These are phyloP conservation scores for Lasius fuliginosus DNA, from an alignment of 2,888 invertebrate species.

Conservation along the genomic window DNA sequence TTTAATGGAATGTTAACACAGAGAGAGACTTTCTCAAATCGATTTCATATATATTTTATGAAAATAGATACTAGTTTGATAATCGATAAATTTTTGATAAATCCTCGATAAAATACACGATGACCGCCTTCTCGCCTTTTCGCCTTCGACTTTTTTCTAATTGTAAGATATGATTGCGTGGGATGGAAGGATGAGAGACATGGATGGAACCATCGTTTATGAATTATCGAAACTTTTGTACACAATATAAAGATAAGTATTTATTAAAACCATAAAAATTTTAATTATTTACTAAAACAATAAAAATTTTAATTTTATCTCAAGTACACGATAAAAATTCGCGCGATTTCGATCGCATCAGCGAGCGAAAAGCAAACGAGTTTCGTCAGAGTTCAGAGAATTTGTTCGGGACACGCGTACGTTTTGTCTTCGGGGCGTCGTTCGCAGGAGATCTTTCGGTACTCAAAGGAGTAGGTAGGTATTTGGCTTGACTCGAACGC, in stretches of 20 bases:
- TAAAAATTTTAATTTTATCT: background rate
- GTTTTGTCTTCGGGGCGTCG: slow-evolving; percentile 76
- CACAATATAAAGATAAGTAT: background rate
- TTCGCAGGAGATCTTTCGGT: slow-evolving; percentile 68
- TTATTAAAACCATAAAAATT: background rate
- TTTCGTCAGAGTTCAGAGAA: slow-evolving; percentile 68
- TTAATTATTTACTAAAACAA: background rate
- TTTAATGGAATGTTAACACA: slow-evolving; percentile 77
- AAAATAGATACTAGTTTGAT: slow-evolving; percentile 76
- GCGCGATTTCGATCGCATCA: slow-evolving; percentile 42
- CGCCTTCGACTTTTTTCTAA: no score
- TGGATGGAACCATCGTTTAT: background rate
- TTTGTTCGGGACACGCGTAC: slow-evolving; percentile 73
- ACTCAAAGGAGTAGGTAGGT: slow-evolving; percentile 62
- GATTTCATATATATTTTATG: slow-evolving; percentile 79
- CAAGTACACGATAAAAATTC: background rate
- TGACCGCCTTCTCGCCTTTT: slow-evolving; percentile 22
- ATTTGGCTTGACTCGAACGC: slow-evolving; percentile 62
- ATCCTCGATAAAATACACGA: slow-evolving; percentile 48
- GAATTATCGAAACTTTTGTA: background rate
- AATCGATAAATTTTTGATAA: slow-evolving; percentile 73
- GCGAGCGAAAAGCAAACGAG: slow-evolving; percentile 61
- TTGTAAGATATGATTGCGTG: background rate
- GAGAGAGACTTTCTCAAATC: slow-evolving; percentile 66
- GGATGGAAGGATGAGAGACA: background rate